A percentile compares a stretch with the other conserved stretches of the same genome.
phyloP scores from a whole-genome alignment of 2,113 vertebrate species.

The Ochotona curzoniae region DNA sequence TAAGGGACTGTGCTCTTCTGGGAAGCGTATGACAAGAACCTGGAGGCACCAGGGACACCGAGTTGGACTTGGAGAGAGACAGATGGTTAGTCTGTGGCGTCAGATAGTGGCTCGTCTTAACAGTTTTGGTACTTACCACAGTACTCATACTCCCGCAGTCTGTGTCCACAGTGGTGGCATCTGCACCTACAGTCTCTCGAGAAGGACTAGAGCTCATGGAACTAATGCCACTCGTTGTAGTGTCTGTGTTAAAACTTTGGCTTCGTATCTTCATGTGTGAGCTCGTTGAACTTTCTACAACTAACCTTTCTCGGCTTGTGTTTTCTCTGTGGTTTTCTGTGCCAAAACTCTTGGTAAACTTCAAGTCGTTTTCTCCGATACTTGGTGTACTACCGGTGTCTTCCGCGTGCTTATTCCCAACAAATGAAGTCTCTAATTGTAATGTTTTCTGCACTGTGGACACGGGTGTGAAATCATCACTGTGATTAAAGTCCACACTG shows the following conservation, averaged over 20 bases:
- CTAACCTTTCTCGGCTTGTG: constrained; percentile 93
- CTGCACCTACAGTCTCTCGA: constrained; percentile 94
- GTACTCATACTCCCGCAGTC: constrained; percentile 98
- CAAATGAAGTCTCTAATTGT: constrained; percentile 95
- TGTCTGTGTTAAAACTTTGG: constrained; percentile 99
- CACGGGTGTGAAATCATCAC: constrained; percentile 91
- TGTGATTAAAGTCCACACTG: constrained; percentile 87
- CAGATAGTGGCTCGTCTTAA: constrained; percentile 92
- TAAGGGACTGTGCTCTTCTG: constrained; percentile 96
- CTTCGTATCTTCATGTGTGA: constrained; percentile 98
- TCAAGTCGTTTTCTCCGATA: constrained; percentile 89
- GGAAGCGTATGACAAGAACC: constrained; percentile 98
- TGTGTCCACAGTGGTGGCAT: constrained; percentile 92
- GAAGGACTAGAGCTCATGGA: constrained; percentile 99
- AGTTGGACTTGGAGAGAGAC: constrained; percentile 93
- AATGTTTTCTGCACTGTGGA: constrained; percentile 93
- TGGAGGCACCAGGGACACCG: constrained; percentile 93
- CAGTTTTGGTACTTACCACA: constrained; percentile 96
- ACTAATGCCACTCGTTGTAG: constrained; percentile 98
- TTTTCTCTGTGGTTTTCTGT: constrained; percentile 91
- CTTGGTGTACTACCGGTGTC: constrained; percentile 91
- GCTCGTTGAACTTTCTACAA: constrained; percentile 90
- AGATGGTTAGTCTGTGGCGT: constrained; percentile 93
- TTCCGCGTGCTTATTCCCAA: constrained; percentile 89
- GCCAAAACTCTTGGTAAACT: constrained; percentile 87